Conservation (phyloP, 2,113 vertebrate genomes). For the Sylvietta virens region DNA sequence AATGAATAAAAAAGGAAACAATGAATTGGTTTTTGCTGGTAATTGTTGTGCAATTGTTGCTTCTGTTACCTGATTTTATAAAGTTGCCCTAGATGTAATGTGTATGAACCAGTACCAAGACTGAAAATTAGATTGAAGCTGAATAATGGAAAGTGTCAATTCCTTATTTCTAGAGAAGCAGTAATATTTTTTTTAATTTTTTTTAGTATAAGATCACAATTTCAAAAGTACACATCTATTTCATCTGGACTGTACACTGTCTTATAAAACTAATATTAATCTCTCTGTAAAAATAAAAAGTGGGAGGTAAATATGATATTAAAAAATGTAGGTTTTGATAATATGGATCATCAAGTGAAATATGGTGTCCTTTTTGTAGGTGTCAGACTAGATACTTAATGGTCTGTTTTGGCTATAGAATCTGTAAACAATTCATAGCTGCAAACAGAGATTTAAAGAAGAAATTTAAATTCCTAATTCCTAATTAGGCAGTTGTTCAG, state of each 20-base stretch:
- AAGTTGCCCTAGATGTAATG: not conserved
- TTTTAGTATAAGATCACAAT: not conserved
- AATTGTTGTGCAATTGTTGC: not conserved
- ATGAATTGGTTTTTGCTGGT: not conserved
- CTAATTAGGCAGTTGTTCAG: not conserved
- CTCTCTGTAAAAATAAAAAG: not conserved
- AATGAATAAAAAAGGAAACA: not conserved
- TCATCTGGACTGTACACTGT: not conserved
- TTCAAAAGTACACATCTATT: not conserved
- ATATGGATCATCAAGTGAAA: not conserved
- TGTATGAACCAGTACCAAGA: not conserved
- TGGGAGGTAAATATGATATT: not conserved
- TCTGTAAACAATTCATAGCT: not conserved
- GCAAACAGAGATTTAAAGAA: not conserved
- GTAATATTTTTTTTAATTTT: not conserved
- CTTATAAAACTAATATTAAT: not conserved
- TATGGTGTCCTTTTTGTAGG: not conserved
- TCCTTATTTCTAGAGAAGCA: not conserved
- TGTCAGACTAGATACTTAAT: not conserved
- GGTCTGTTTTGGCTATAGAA: not conserved
- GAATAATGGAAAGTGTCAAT: not conserved
- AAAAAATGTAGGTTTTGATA: not conserved
- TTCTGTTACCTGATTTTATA: not conserved
- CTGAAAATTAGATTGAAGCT: not conserved
- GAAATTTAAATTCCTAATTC: too few species aligned